phyloP scores from a whole-genome alignment of 2,888 invertebrate genomes.

The Noctua janthina region DNA sequence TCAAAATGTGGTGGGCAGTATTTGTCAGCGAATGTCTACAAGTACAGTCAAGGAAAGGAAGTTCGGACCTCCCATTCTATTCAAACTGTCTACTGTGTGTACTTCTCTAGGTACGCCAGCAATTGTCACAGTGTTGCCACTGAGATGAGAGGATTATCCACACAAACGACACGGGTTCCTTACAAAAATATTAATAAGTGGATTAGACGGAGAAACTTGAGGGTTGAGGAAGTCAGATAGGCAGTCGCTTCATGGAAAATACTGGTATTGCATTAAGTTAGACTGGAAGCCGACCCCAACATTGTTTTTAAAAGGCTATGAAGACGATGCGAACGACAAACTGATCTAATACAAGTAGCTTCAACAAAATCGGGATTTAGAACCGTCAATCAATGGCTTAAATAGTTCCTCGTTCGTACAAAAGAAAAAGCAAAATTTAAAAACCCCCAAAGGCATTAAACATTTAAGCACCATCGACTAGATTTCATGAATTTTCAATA shows the following conservation, averaged over 20 bases:
- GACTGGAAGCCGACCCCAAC: not conserved
- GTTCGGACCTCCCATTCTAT: not conserved
- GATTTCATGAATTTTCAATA: slow-evolving; percentile 61
- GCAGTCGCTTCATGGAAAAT: not conserved
- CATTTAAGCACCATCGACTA: slow-evolving; percentile 17
- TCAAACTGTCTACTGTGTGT: rapidly evolving
- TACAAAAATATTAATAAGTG: not conserved
- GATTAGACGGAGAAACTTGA: not conserved
- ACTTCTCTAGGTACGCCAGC: not conserved
- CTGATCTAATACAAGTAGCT: not conserved
- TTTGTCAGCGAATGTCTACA: not conserved
- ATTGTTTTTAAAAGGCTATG: not conserved
- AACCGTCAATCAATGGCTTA: not conserved
- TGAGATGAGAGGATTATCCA: not conserved
- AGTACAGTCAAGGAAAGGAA: not conserved
- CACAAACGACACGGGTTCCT: not conserved
- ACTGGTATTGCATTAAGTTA: not conserved
- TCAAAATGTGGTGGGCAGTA: not conserved
- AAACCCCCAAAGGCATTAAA: slow-evolving; percentile 7
- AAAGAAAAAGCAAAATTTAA: not conserved
- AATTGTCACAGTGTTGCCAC: not conserved
- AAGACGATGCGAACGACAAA: not conserved
- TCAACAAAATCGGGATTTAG: not conserved
- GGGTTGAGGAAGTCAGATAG: not conserved
- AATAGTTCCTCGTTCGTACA: not conserved